Evolutionary conservation across 2,888 invertebrate species (phyloP), one percentile per base, ranked within the genome.

Genomic region (Iphiclides podalirius): DNA sequence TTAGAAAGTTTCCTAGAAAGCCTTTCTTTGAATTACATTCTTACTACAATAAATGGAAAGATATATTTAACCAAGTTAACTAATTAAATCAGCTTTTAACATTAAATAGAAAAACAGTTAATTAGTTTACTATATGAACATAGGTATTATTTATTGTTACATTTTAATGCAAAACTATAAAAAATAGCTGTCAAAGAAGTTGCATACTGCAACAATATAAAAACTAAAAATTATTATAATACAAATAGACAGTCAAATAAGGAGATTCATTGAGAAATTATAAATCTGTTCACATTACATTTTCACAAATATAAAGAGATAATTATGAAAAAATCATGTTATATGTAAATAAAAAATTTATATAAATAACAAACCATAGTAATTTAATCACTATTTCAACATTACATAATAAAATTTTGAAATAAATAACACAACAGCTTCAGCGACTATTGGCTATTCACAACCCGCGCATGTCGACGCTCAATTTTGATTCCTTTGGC

Each of bases 401-500:
- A 75, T 72, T 61, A 68, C 62, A 67, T 66, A 70, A 79, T 83
- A 82, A 78, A 82, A 75, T 85, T 82, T 83, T 57, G 72, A 73
- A 79, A 72, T 70, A 72, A 78, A 74, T 65, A 84, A 81, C 77
- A 75, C 67, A 80, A 79, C 71, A 75, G 70, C 50, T 63, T 65
- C 62, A 52, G 66, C 59, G 53, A 66, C 66, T 69, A 70, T 62
- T 64, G 64, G 68, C 71, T 75, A 76, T 66, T 79, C 80, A 82
- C 81, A 84, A 83, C 83, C 80, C 57, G 68, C 65, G 67, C 67
- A 57, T 49, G 55, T 51, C 57, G 61, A 71, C 67, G 65, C 67
- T 61, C 64, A 66, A 75, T 75, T 77, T 79, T 75, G 74, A 73
- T 79, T 70, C 71, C 75, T 78, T 80, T 79, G 78, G 81, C 81